These are phyloP conservation scores for Thereva nobilitata DNA, from an alignment of 2,888 invertebrate genomes.

Conservation along the genomic window DNA sequence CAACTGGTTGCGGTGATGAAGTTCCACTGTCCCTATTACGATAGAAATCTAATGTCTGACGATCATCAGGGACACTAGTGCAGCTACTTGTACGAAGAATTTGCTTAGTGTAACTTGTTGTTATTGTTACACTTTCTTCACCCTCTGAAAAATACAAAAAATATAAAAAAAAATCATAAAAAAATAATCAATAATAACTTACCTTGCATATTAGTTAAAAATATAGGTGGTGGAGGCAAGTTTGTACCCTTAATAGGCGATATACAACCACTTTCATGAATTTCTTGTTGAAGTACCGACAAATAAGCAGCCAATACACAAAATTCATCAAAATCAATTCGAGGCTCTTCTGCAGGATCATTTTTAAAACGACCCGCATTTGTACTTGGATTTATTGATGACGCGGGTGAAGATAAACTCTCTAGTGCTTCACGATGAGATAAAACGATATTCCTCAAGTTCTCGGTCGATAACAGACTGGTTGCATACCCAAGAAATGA, in stretches of 20 bases:
- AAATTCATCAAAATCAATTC: constrained; percentile 56
- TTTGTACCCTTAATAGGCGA: constrained; percentile 59
- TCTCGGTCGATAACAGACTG: constrained; percentile 56
- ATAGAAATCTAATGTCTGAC: constrained; percentile 49
- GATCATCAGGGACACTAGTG: constrained; percentile 53
- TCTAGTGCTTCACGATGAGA: constrained; percentile 49
- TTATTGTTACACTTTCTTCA: constrained; percentile 42
- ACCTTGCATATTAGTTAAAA: constrained; percentile 57
- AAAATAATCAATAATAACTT: no score
- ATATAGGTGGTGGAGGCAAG: constrained; percentile 58
- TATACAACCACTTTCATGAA: constrained; percentile 58
- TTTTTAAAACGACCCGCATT: constrained; percentile 43
- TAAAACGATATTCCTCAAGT: constrained; percentile 54
- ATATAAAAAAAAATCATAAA: constrained; percentile 12
- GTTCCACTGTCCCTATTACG: constrained; percentile 58
- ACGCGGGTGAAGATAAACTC: constrained; percentile 45
- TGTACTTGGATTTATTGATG: constrained; percentile 35
- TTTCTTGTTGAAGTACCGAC: constrained; percentile 58
- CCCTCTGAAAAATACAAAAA: constrained; percentile 40
- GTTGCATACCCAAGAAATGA: constrained; percentile 57
- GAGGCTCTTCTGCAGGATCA: constrained; percentile 17
- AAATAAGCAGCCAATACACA: constrained; percentile 57
- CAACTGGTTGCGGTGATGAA: constrained; percentile 56
- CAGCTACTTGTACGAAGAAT: constrained; percentile 55
- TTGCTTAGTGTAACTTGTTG: constrained; percentile 49